Base-by-base conservation (phyloP, 2,113 vertebrate species). In the Scalopus aquaticus region DNA sequence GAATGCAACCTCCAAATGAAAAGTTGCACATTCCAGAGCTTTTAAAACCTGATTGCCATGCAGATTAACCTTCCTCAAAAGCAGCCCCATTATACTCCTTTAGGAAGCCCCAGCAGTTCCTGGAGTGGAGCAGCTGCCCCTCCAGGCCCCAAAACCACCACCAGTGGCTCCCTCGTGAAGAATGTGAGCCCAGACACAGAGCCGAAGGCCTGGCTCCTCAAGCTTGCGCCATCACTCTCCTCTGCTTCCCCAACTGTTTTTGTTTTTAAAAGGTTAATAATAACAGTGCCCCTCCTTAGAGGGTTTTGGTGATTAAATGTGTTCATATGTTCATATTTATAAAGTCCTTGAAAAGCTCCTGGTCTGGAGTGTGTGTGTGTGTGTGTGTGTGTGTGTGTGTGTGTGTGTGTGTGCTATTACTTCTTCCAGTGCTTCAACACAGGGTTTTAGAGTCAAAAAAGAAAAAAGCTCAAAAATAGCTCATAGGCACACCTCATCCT, bases 121-220 rank as follows among this genome's bases (percentile, higher is more conserved):
- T 19, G 17, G 51, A 54, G 51, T 19, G 16, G 51, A 54, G 16
- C 1, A 54, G 46, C 51, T 54, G 17, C 60, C 6, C 51, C 62
- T 67, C 44, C 64, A 60, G 10, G 13, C 4, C 12, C 76, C 0
- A 24, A 67, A 60, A 22, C 4, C 12, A 32, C 35, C 22, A 17
- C 15, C 26, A 7, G 62, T 19, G 22, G 1, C 51, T 65, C 22
- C 17, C 0, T n/a, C 20, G 42, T 2, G 44, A n/a, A 78, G n/a
- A 37, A 15, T n/a, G 3, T 0, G 0, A 62, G 46, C 28, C 19
- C 0, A 28, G 56, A 58, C 24, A 16, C 0, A 1, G 5, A 67
- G 28, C 39, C 49, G 22, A 15, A 65, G 0, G 49, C 49, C 86
- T 20, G 28, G 39, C 24, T 84, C 32, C 83, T 76, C 16, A 7